Conservation (phyloP, 2,113 vertebrate genomes). For the Heterotis niloticus region DNA sequence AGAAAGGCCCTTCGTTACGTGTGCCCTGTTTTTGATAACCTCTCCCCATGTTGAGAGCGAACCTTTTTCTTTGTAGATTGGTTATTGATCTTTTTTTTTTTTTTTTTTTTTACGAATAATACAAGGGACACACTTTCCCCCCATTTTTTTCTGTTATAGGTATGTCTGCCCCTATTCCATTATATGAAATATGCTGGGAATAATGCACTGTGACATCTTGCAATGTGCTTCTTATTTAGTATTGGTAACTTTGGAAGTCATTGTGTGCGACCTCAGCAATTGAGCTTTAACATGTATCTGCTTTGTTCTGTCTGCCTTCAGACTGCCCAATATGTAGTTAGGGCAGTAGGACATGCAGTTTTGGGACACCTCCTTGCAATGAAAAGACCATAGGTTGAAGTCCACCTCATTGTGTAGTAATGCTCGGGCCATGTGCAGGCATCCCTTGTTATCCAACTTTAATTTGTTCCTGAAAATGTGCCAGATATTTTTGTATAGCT, state of each 20-base stretch:
- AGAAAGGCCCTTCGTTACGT: constrained; percentile 38
- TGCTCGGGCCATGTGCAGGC: no score
- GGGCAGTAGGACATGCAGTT: no score
- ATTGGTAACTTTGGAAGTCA: constrained; percentile 47
- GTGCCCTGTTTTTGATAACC: constrained; percentile 50
- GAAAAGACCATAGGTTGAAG: no score
- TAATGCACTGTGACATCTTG: constrained; percentile 51
- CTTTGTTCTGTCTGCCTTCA: constrained; percentile 48
- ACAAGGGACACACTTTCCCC: constrained; percentile 36
- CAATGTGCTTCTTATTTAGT: constrained; percentile 43
- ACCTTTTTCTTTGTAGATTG: constrained; percentile 61
- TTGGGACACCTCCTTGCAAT: no score
- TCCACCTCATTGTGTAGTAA: no score
- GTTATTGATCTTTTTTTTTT: constrained; percentile 69
- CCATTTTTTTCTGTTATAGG: constrained; percentile 23
- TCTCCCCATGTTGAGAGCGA: constrained; percentile 45
- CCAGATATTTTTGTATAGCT: no score
- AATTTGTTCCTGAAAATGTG: no score
- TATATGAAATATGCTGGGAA: constrained; percentile 62
- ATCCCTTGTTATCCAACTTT: no score
- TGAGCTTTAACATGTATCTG: constrained; percentile 53
- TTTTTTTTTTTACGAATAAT: constrained; percentile 49
- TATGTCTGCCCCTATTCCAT: constrained; percentile 46
- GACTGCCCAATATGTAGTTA: constrained; percentile 43
- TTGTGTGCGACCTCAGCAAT: constrained; percentile 30